Conservation (phyloP, 2,888 invertebrate genomes). For the Amiota communis region DNA sequence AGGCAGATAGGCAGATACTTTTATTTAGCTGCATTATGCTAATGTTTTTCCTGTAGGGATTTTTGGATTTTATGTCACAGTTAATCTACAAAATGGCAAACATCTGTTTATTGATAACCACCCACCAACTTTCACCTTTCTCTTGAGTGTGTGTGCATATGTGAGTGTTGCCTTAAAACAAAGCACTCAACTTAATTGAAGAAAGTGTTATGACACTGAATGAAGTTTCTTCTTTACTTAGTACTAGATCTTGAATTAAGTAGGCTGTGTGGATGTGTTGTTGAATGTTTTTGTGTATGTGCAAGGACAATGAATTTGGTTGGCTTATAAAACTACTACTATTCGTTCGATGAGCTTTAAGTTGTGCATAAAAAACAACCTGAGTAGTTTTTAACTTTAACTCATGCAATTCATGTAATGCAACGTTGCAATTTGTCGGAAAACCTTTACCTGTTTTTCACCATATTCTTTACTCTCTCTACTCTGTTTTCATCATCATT, state of each 20-base stretch:
- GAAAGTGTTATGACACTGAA: slow-evolving; percentile 15
- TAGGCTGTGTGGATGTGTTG: neutral
- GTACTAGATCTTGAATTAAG: neutral
- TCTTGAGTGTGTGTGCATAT: neutral
- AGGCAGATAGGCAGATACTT: neutral
- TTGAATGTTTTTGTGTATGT: neutral
- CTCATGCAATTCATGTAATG: neutral
- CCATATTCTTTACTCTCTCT: neutral
- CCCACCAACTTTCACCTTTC: neutral
- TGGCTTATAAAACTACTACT: neutral
- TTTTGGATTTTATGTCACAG: neutral
- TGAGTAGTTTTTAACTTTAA: too few relatives aligned
- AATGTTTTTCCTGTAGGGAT: neutral
- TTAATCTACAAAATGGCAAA: slow-evolving; percentile 18
- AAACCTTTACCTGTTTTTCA: too few relatives aligned
- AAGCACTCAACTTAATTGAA: slow-evolving; percentile 20
- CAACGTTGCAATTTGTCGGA: neutral
- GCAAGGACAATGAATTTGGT: neutral
- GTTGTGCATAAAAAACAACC: too few relatives aligned
- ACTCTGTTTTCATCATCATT: neutral
- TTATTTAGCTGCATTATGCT: slow-evolving; percentile 7
- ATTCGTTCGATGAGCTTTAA: neutral
- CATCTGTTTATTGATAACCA: neutral
- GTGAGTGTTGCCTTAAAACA: neutral
- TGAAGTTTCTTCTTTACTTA: too few relatives aligned